A percentile compares a stretch with the other conserved stretches of the same genome.
phyloP scores from a whole-genome alignment of 1,140 invertebrate species.

The Drosophila kikkawai region DNA sequence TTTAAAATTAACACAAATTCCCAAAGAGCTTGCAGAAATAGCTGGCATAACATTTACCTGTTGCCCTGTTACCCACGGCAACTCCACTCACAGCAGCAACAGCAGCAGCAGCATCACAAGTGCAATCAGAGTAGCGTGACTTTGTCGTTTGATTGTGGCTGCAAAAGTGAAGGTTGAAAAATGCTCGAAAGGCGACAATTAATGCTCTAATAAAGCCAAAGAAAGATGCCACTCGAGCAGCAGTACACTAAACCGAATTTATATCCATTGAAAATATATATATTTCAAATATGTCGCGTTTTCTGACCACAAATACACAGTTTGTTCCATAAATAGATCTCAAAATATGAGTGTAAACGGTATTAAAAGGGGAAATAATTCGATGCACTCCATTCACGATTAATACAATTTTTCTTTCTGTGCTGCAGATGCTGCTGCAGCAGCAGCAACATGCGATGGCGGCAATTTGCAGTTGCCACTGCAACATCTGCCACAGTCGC shows the following conservation, averaged over 20 bases:
- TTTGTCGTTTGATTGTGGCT: constrained; percentile 57
- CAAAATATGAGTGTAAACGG: background rate
- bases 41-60: constrained; percentile 32
- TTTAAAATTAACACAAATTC: constrained; percentile 48
- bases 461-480: constrained; percentile 44
- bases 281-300: background rate
- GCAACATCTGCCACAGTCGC: constrained; percentile 57
- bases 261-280: background rate
- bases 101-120: constrained; percentile 40
- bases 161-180: constrained; percentile 83
- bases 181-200: constrained; percentile 66
- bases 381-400: background rate
- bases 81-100: constrained; percentile 18
- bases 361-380: too few relatives aligned
- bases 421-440: background rate
- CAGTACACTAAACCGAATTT: constrained; percentile 3
- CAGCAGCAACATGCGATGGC: constrained; percentile 21
- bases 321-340: background rate
- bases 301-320: background rate
- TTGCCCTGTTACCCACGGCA: constrained; percentile 31
- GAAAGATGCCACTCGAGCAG: constrained; percentile 53
- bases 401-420: constrained; percentile 2
- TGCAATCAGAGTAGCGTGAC: constrained; percentile 76
- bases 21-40: constrained; percentile 19
- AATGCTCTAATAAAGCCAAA: constrained; percentile 84